Evolutionary conservation across 1,140 invertebrate species (phyloP).

Genomic region (Drosophila paulistorum): DNA sequence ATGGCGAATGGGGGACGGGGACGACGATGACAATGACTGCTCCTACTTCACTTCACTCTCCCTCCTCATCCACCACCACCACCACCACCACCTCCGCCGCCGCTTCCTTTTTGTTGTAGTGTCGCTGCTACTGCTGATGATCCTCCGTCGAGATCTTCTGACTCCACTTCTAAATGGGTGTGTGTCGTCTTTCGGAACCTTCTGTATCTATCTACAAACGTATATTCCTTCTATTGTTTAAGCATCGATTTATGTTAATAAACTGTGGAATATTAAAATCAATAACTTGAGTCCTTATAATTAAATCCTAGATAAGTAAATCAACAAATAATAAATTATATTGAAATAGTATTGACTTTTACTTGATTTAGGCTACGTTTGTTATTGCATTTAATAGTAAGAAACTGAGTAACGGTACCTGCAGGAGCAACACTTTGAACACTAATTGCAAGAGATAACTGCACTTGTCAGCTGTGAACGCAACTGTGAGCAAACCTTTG

Average conservation of each 20-base stretch:
- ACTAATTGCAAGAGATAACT: constrained; percentile 29
- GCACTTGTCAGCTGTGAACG: constrained; percentile 55
- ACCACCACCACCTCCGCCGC: constrained; percentile 25
- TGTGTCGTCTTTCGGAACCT: background rate
- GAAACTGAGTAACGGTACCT: constrained; percentile 2
- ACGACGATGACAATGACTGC: background rate
- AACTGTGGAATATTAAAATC: constrained; percentile 47
- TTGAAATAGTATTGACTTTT: background rate
- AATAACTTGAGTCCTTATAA: constrained; percentile 43
- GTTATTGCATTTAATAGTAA: background rate
- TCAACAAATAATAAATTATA: constrained; percentile 1
- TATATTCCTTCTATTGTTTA: constrained; percentile 31
- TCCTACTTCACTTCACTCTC: too few species aligned
- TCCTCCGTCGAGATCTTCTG: background rate
- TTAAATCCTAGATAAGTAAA: background rate
- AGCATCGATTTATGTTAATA: constrained; percentile 39
- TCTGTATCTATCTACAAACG: background rate
- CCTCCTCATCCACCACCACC: constrained; percentile 20
- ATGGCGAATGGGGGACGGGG: constrained; percentile 84
- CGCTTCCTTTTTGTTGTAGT: background rate
- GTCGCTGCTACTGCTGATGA: background rate
- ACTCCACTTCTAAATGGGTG: background rate
- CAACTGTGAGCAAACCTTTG: constrained; percentile 15
- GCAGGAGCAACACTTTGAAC: constrained; percentile 2
- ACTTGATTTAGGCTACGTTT: background rate